A percentile compares a stretch with the other conserved stretches of the same genome.
Conservation (phyloP, 2,888 invertebrate species). For the Pammene aurita region DNA sequence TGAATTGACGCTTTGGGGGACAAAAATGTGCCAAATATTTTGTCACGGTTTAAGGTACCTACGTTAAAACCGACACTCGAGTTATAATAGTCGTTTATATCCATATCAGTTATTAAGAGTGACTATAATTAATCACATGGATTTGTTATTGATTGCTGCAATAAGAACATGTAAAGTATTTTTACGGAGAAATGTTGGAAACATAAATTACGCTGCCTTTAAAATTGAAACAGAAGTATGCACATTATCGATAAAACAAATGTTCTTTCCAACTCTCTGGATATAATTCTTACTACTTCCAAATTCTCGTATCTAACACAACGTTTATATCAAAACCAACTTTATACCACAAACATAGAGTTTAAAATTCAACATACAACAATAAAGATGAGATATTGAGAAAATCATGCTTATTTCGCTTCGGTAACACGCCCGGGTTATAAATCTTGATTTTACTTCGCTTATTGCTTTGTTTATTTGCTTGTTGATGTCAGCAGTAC, state of each 20-base stretch:
- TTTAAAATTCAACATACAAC: neutral
- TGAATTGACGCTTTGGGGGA: too few relatives aligned
- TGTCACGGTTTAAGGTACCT: too few relatives aligned
- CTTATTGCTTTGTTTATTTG: conserved; percentile 18
- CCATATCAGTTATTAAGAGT: too few relatives aligned
- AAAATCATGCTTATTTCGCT: conserved; percentile 7
- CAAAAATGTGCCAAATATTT: too few relatives aligned
- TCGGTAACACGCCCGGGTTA: neutral
- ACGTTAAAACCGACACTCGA: too few relatives aligned
- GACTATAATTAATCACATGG: too few relatives aligned
- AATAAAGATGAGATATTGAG: neutral
- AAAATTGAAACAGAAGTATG: conserved; percentile 7
- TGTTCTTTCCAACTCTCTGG: neutral
- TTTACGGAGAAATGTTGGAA: too few relatives aligned
- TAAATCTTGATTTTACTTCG: conserved; percentile 24
- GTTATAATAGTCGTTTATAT: too few relatives aligned
- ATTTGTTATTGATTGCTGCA: too few relatives aligned
- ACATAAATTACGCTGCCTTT: conserved; percentile 11
- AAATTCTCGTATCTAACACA: neutral
- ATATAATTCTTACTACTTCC: neutral
- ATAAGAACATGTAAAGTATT: too few relatives aligned
- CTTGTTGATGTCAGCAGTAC: neutral
- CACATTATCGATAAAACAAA: conserved; percentile 8
- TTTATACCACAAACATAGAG: neutral
- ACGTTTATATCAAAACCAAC: neutral